These are phyloP conservation scores for Chamaetylas fuelleborni DNA, from an alignment of 2,113 vertebrate species.

Conservation along the genomic window DNA sequence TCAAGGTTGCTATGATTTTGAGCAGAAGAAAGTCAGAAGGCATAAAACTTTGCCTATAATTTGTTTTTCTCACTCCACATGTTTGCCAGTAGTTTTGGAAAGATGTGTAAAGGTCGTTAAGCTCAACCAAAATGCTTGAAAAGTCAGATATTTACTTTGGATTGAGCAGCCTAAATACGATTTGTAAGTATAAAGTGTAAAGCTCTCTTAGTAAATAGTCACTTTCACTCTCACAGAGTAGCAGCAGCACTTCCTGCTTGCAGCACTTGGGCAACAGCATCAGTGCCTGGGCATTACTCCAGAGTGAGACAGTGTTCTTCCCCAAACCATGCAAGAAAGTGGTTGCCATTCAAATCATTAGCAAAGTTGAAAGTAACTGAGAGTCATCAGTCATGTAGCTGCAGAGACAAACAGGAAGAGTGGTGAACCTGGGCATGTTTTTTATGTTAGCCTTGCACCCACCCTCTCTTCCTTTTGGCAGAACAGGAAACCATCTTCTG, in stretches of 20 bases:
- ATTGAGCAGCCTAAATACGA: background rate
- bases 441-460: constrained; percentile 8
- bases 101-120: background rate
- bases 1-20: background rate
- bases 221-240: background rate
- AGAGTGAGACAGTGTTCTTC: background rate
- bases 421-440: constrained; percentile 43
- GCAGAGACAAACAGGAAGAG: constrained; percentile 60
- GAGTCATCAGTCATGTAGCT: constrained; percentile 35
- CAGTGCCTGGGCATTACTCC: background rate
- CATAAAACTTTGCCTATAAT: background rate
- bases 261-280: background rate
- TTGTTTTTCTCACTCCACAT: background rate
- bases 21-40: background rate
- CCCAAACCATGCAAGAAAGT: background rate
- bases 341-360: constrained; percentile 20
- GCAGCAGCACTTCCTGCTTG: constrained; percentile 3
- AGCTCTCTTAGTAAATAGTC: background rate
- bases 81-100: background rate
- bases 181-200: background rate
- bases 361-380: constrained; percentile 24
- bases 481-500: constrained; percentile 59
- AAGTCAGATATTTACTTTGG: background rate
- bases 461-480: constrained; percentile 53
- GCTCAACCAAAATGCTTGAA: background rate